Base-by-base conservation (phyloP, 2,888 invertebrate genomes). In the Celastrina argiolus region DNA sequence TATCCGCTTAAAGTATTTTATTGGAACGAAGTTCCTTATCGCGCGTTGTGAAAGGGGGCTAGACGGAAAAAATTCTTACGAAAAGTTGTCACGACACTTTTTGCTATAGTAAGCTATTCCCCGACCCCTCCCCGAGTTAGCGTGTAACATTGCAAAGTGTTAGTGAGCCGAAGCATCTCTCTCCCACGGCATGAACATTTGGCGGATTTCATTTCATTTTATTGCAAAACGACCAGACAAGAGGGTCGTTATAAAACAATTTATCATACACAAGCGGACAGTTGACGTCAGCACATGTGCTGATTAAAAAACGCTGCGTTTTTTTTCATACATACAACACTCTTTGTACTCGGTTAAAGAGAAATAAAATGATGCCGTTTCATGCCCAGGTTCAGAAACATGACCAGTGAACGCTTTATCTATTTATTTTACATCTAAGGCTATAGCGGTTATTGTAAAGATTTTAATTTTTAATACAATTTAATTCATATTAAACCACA, bases 251-350 rank as follows among this genome's bases (percentile, higher is more conserved):
- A 51, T 22, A 51, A 51, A 51, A 12, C 22, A 18, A 51, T 51
- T 51, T 22, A 51, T 51, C 51, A 51, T 51, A 51, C 22, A 12
- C 22, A 12, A 14, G 51, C 14, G 12, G 22, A 36, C 10, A 36
- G 31, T 12, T 22, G 51, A 51, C 22, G 51, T 51, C 51, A 51
- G 22, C 51, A 51, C 51, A 51, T 51, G 51, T 51, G 51, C 14
- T 51, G 22, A 51, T 22, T 51, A 51, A 51, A 51, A 51, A 51
- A 22, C 51, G 22, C 26, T 2, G 22, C 14, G 26, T 51, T 26
- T 51, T 51, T 10, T 51, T 51, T 22, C 12, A 51, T 22, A 26
- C 51, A 51, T 12, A 26, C 51, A 51, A 22, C 51, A 26, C 16
- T 22, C 22, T 51, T 51, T 51, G 51, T 14, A 22, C 22, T 26